These are phyloP conservation scores for Teleopsis dalmanni DNA, from an alignment of 1,140 invertebrate species.

Conservation along the genomic window DNA sequence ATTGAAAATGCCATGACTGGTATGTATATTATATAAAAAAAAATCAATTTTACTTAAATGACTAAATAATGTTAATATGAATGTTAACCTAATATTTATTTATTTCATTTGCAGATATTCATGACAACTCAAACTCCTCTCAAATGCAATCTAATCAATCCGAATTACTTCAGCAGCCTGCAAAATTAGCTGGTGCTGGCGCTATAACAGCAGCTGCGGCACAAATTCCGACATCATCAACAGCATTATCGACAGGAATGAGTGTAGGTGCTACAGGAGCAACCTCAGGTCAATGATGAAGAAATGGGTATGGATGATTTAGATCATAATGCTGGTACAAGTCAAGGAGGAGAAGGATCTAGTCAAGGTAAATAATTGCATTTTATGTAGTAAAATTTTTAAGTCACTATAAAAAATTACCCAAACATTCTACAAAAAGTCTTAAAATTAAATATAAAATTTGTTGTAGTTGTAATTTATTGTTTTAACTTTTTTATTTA, in stretches of 20 bases:
- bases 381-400: not conserved
- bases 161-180: too few relatives aligned
- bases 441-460: too few relatives aligned
- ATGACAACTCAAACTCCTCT: conserved; percentile 50
- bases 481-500: too few relatives aligned
- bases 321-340: conserved; percentile 51
- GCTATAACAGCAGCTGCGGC: conserved; percentile 41
- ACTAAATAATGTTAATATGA: too few relatives aligned
- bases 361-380: conserved; percentile 46
- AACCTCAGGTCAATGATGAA: conserved; percentile 61
- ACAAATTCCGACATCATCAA: conserved; percentile 37
- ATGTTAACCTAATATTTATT: not conserved
- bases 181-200: conserved; percentile 13
- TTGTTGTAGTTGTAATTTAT: too few relatives aligned
- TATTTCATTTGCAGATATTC: conserved; percentile 39
- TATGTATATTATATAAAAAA: conserved; percentile 2
- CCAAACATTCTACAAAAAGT: too few relatives aligned
- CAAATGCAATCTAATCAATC: conserved; percentile 38
- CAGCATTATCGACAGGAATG: conserved; percentile 24
- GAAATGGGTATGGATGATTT: conserved; percentile 47
- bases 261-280: conserved; percentile 43
- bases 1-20: conserved; percentile 47
- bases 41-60: not conserved
- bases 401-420: too few relatives aligned
- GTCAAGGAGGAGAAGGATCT: conserved; percentile 54